Conservation (phyloP, 2,113 vertebrate species). For the Lasiurus cinereus region DNA sequence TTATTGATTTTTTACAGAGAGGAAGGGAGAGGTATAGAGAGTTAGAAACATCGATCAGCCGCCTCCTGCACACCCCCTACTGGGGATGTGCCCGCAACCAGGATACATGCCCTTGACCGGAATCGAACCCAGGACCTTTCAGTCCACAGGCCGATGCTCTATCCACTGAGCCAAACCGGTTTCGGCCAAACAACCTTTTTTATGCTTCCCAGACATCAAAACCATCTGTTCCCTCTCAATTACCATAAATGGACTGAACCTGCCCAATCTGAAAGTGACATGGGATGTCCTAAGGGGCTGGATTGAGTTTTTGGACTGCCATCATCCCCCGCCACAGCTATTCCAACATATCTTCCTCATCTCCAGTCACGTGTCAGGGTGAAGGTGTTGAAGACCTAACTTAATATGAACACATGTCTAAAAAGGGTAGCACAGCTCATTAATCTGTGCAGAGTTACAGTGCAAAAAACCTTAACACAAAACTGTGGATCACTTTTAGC, state of each 20-base stretch:
- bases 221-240: background rate
- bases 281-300: background rate
- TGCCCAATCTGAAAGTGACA: background rate
- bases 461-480: background rate
- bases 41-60: too few species aligned
- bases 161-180: too few species aligned
- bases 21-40: too few species aligned
- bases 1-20: too few species aligned
- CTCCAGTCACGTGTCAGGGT: rapidly evolving
- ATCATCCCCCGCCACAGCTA: rapidly evolving
- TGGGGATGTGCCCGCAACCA: too few species aligned
- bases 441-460: background rate
- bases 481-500: background rate
- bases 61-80: too few species aligned
- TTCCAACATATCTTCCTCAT: background rate
- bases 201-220: background rate
- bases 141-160: too few species aligned
- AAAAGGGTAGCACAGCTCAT: rapidly evolving
- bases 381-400: background rate
- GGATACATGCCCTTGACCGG: too few species aligned
- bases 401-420: background rate
- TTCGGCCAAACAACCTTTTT: background rate
- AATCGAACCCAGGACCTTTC: too few species aligned
- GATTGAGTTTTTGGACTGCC: background rate
- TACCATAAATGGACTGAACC: background rate